Evolutionary conservation across 2,113 vertebrate species (phyloP).

Genomic region (Edolisoma coerulescens): DNA sequence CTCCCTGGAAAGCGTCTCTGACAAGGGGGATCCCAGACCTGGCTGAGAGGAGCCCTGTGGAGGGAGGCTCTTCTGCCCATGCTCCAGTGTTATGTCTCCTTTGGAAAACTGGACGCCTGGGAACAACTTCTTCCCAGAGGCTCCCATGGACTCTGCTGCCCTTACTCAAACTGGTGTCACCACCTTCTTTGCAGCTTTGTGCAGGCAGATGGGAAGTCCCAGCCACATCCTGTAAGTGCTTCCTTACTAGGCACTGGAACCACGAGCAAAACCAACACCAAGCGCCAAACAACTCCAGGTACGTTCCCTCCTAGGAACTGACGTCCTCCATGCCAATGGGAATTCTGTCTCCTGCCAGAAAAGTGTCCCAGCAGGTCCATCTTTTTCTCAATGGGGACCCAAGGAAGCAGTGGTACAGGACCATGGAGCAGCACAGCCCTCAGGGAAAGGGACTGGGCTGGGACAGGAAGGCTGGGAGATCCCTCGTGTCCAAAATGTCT

Average conservation of each 20-base stretch:
- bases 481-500: neutral
- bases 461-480: neutral
- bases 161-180: neutral
- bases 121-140: neutral
- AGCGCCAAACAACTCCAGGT: accelerated
- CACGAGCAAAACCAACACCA: neutral
- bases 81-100: neutral
- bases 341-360: neutral
- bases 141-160: neutral
- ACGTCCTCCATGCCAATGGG: accelerated
- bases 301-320: neutral
- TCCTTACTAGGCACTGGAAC: neutral
- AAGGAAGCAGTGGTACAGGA: neutral
- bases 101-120: neutral
- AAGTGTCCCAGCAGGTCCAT: neutral
- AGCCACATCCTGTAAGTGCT: neutral
- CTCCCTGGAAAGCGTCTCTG: neutral
- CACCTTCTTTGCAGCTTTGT: neutral
- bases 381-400: neutral
- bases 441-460: neutral
- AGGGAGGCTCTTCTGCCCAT: neutral
- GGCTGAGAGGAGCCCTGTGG: neutral
- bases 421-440: neutral
- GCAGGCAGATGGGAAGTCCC: neutral
- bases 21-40: neutral